Base-by-base conservation (phyloP, 2,113 vertebrate species). In the Pogonocichla stellata region DNA sequence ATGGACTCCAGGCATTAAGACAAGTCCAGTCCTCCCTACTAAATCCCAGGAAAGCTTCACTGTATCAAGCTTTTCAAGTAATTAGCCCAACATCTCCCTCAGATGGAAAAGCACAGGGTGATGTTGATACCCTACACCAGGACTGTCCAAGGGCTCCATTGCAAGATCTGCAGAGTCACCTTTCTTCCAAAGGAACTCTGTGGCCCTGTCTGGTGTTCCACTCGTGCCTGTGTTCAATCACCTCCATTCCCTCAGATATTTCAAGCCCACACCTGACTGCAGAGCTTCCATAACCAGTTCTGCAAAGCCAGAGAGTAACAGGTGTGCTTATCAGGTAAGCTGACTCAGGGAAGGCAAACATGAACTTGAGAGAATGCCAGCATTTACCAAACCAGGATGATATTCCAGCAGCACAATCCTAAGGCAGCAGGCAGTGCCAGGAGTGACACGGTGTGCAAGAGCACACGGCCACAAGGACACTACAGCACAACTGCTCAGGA, bases 261-360 rank as follows among this genome's bases (percentile, higher is more conserved):
- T 77, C 74, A 60, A 85, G 57, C 62, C 65, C 56, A 8, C 19
- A 43, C 19, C 43, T 50, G 53, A 75, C 9, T 73, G 67, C 62
- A 92, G n/a, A 78, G 16, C 80, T 64, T 65, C 81, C 73, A 72
- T 6, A 83, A 94, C 71, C 71, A 72, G 90, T 77, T 85, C 58
- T 33, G n/a, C 70, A 69, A 12, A 94, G 31, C 62, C 8, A 4
- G 36, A 69, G 36, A 13, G 12, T 24, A 53, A 45, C 31, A 88
- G 18, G 15, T 19, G 23, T 34, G 50, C 33, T 85, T 79, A 75
- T 31, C 48, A 53, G 33, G 20, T 7, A n/a, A 34, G 19, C n/a
- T 82, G 70, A 85, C 43, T 82, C 70, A 75, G 33, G 24, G 36
- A 72, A 70, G 15, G 53, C 9, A 86, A 80, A 86, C 42, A 29